Percentiles rank a stretch among this genome's conserved stretches.
phyloP scores from a whole-genome alignment of 2,113 vertebrate species.

The Otocyon megalotis region DNA sequence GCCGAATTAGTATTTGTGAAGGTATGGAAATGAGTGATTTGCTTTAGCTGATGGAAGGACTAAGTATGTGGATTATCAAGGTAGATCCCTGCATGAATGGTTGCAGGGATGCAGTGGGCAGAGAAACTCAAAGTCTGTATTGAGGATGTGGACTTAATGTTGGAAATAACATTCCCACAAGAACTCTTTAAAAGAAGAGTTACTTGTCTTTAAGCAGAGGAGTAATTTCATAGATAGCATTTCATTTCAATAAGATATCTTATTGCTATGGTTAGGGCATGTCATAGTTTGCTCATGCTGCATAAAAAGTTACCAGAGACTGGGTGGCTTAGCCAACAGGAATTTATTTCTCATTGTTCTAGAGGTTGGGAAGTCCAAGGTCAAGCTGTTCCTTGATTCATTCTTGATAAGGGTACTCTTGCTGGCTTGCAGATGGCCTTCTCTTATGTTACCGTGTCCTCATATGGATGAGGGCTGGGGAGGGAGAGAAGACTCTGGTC shows the following conservation, averaged over 20 bases:
- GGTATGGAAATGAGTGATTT: background rate
- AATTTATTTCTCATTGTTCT: background rate
- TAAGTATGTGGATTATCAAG: background rate
- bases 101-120: background rate
- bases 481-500: background rate
- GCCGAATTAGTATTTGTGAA: background rate
- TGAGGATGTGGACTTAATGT: background rate
- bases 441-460: background rate
- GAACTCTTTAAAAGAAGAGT: too few relatives aligned
- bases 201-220: background rate
- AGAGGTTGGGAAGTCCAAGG: background rate
- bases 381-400: background rate
- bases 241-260: background rate
- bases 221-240: background rate
- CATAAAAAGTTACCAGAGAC: too few relatives aligned
- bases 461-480: background rate
- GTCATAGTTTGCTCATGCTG: background rate
- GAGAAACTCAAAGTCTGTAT: background rate
- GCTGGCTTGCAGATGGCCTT: background rate
- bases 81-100: background rate
- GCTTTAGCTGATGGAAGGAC: background rate
- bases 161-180: background rate
- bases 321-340: background rate
- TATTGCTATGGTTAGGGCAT: background rate
- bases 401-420: background rate